A percentile compares a stretch with the other conserved stretches of the same genome.
These are phyloP conservation scores for Caenorhabditis briggsae DNA, from an alignment of 1,140 invertebrate genomes.

Conservation along the genomic window DNA sequence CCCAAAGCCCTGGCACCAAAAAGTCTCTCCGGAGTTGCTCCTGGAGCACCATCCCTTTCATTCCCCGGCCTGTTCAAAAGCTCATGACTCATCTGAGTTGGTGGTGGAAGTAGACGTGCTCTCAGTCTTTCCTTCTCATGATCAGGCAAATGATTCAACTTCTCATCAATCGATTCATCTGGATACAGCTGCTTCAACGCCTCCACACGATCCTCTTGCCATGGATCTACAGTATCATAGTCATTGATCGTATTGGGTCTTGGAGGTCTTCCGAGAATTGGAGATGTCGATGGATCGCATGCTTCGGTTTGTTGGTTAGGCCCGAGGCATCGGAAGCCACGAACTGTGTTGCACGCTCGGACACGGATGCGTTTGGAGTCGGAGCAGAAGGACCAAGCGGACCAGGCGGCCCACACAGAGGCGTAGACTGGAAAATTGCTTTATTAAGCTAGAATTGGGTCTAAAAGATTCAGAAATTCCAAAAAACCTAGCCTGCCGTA, in stretches of 20 bases:
- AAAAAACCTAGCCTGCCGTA: no score
- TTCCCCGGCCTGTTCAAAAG: conserved; percentile 27
- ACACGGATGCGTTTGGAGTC: conserved; percentile 74
- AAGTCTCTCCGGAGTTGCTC: conserved; percentile 46
- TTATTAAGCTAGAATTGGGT: no score
- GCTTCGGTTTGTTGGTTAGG: conserved; percentile 68
- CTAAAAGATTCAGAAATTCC: no score
- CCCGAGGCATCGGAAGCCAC: conserved; percentile 76
- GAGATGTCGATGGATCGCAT: conserved; percentile 51
- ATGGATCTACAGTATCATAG: conserved; percentile 73
- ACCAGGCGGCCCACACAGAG: conserved; percentile 77
- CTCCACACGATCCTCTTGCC: conserved; percentile 72
- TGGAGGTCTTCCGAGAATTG: conserved; percentile 37
- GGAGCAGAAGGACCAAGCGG: conserved; percentile 76
- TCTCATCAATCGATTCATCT: conserved; percentile 64
- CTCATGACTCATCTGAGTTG: conserved; percentile 23
- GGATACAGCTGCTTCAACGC: conserved; percentile 72
- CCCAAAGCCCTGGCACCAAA: conserved; percentile 2
- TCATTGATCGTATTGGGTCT: conserved; percentile 57
- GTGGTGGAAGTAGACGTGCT: conserved; percentile 28
- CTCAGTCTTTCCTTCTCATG: conserved; percentile 47
- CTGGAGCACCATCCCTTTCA: conserved; percentile 46
- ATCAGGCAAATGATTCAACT: conserved; percentile 40
- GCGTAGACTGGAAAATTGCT: conserved; percentile 73
- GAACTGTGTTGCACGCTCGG: conserved; percentile 77